Evolutionary conservation across 1,140 invertebrate genomes (phyloP).

Genomic region (Hylaeus anthracinus): DNA sequence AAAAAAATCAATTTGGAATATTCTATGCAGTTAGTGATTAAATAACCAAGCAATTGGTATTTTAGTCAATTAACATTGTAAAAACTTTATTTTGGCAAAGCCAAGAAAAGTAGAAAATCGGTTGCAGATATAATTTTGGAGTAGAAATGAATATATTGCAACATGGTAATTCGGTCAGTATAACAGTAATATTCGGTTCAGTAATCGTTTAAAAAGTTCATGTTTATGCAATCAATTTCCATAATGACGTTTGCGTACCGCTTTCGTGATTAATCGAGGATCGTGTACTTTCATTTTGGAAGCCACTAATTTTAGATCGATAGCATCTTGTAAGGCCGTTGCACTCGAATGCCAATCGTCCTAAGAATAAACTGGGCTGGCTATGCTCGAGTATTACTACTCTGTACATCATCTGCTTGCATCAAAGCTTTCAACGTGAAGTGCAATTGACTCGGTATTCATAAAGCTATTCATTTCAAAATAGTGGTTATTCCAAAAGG

Average conservation of each 20-base stretch:
- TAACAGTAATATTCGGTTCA: no score
- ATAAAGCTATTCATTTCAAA: not conserved
- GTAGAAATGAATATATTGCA: no score
- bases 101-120: no score
- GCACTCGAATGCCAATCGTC: conserved; percentile 4
- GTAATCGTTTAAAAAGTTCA: not conserved
- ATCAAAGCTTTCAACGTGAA: not conserved
- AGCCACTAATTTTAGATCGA: not conserved
- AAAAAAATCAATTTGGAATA: no score
- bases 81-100: no score
- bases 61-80: no score
- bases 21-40: no score
- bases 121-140: no score
- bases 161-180: no score
- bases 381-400: conserved; percentile 9
- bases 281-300: not conserved
- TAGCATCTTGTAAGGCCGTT: not conserved
- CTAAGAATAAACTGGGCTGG: conserved; percentile 21
- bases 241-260: not conserved
- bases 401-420: not conserved
- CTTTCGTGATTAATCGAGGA: not conserved
- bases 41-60: no score
- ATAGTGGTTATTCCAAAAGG: no score
- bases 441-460: not conserved
- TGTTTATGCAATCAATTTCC: not conserved